Percentiles rank a stretch among this genome's conserved stretches.
These are phyloP conservation scores for Orbicella faveolata DNA, from an alignment of 64 coral and sea anemone genomes.

Conservation along the genomic window DNA sequence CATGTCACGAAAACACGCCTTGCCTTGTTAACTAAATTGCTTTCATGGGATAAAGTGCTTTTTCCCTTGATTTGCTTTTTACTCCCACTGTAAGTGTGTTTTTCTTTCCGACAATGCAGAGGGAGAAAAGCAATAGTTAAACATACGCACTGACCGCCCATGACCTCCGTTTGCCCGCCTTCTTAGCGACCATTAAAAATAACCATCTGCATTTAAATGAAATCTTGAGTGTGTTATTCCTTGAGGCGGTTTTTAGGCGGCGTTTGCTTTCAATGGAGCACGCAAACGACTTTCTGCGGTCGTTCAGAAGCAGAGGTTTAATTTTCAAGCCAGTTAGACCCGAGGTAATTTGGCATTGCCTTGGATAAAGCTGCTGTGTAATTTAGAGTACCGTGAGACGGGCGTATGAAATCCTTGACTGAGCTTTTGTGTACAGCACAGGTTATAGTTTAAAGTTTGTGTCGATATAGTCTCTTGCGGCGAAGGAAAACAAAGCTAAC, in stretches of 20 bases:
- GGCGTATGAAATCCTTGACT: conserved; percentile 12
- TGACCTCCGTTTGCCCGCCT: neutral
- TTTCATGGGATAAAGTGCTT: neutral
- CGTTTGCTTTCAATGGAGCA: neutral
- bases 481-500: neutral
- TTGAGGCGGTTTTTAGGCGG: conserved; percentile 20
- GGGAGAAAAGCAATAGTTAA: neutral
- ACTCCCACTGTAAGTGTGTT: neutral
- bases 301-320: too few species aligned
- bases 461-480: neutral
- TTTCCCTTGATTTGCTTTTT: neutral
- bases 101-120: neutral
- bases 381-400: neutral
- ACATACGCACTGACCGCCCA: neutral
- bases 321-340: too few species aligned
- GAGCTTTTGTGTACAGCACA: neutral
- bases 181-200: neutral
- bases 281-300: neutral
- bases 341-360: too few species aligned
- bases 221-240: conserved; percentile 30
- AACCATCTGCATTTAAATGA: neutral
- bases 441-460: neutral
- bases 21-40: neutral
- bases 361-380: neutral
- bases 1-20: neutral